phyloP scores from a whole-genome alignment of 2,797 vertebrate species.

The Poeciliopsis presidionis region DNA sequence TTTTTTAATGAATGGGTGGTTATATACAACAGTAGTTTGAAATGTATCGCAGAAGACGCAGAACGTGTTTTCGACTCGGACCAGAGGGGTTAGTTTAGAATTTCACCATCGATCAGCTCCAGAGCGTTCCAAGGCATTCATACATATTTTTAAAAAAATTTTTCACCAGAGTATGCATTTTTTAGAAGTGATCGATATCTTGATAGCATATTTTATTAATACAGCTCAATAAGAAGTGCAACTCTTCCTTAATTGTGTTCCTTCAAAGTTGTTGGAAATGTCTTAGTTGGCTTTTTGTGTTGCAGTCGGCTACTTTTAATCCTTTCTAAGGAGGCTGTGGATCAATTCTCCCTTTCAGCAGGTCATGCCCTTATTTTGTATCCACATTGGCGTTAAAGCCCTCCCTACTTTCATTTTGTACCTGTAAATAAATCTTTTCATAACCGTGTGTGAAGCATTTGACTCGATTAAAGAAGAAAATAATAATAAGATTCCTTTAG shows the following conservation, averaged over 20 bases:
- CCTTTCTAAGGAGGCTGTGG: not conserved
- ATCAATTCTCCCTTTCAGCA: slow-evolving; percentile 3
- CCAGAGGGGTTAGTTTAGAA: slow-evolving; percentile 34
- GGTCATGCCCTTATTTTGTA: not conserved
- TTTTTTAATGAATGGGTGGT: slow-evolving; percentile 63
- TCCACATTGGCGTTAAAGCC: not conserved
- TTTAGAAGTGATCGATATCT: slow-evolving; percentile 38
- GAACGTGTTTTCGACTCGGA: slow-evolving; percentile 15
- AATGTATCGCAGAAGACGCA: slow-evolving; percentile 21
- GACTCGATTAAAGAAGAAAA: not conserved
- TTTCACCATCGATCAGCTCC: slow-evolving; percentile 46
- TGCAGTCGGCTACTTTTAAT: not conserved
- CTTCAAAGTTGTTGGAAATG: not conserved
- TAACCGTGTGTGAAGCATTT: not conserved
- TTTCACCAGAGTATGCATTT: slow-evolving; percentile 26
- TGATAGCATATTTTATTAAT: slow-evolving; percentile 29
- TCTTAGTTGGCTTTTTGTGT: slow-evolving; percentile 2
- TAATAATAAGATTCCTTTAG: not conserved
- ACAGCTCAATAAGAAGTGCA: slow-evolving; percentile 31
- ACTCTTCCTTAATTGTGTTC: slow-evolving; percentile 13
- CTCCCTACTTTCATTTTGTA: not conserved
- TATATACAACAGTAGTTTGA: slow-evolving; percentile 49
- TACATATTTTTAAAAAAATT: slow-evolving; percentile 23
- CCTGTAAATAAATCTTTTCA: not conserved
- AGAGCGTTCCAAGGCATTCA: slow-evolving; percentile 18